Evolutionary conservation across 2,888 invertebrate species (phyloP).

Genomic region (Trypoxylon attenuatum): DNA sequence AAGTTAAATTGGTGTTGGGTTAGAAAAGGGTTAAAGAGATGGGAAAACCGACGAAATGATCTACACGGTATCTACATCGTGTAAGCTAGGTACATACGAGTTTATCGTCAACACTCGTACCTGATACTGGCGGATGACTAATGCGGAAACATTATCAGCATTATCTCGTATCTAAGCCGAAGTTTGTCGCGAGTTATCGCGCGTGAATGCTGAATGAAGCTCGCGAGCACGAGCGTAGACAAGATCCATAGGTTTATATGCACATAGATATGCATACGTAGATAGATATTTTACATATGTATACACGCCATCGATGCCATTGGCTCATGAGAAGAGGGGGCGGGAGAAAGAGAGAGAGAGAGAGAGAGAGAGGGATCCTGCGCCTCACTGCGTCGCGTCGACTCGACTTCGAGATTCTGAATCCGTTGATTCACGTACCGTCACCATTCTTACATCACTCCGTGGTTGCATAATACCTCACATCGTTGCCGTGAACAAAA

Average conservation of each 20-base stretch:
- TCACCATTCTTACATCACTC: constrained; percentile 45
- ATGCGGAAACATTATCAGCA: not conserved
- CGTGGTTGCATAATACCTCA: constrained; percentile 42
- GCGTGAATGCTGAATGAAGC: not conserved
- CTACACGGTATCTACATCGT: no score
- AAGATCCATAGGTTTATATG: not conserved
- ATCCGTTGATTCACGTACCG: not conserved
- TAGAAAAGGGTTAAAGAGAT: no score
- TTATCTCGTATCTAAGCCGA: not conserved
- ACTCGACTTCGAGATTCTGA: not conserved
- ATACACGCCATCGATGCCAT: not conserved
- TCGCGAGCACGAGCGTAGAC: not conserved
- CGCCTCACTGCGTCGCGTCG: not conserved
- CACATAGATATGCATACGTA: no score
- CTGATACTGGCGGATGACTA: not conserved
- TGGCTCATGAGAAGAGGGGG: no score
- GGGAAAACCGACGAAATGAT: no score
- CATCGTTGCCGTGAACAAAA: constrained; percentile 24
- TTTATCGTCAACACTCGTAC: no score
- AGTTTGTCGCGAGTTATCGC: not conserved
- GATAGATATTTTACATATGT: not conserved
- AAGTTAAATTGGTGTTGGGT: no score
- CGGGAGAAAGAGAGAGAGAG: no score
- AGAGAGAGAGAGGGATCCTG: not conserved
- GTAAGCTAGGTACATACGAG: no score